These are phyloP conservation scores for Aurelia coerulea DNA, from an alignment of 30 jellyfish, hydroid and myxozoan species.

Conservation along the genomic window DNA sequence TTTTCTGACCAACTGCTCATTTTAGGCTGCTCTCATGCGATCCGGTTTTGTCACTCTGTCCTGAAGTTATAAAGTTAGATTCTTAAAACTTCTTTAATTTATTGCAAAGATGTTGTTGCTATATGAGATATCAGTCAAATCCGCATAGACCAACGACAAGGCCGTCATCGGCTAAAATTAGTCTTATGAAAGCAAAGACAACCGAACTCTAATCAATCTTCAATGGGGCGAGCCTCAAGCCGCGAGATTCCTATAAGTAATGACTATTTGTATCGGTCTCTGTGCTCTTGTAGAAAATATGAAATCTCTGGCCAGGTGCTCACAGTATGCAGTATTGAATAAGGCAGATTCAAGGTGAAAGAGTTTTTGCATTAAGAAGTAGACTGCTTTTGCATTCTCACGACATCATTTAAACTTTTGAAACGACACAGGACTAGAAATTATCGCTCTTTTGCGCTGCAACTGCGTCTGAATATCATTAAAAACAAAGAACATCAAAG, in stretches of 20 bases:
- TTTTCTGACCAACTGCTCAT: slow-evolving; percentile 8
- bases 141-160: no score
- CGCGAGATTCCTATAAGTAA: slow-evolving; percentile 27
- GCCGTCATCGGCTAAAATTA: no score
- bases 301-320: slow-evolving; percentile 48
- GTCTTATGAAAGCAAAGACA: slow-evolving; percentile 5
- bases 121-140: no score
- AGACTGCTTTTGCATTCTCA: slow-evolving; percentile 32
- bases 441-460: no score
- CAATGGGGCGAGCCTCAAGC: slow-evolving; percentile 39
- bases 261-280: slow-evolving; percentile 31
- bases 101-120: no score
- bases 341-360: neutral
- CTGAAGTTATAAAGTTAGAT: neutral
- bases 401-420: slow-evolving; percentile 8
- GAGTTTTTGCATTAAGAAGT: no score
- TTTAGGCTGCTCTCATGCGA: neutral
- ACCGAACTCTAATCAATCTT: slow-evolving; percentile 28
- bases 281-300: slow-evolving; percentile 44
- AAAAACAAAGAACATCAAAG: no score
- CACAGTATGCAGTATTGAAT: slow-evolving; percentile 44
- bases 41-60: neutral
- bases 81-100: neutral
- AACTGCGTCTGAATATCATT: no score
- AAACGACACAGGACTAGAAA: no score